A percentile compares a stretch with the other conserved stretches of the same genome.
Conservation (phyloP, 1,140 invertebrate genomes). For the Rhysida immarginata region DNA sequence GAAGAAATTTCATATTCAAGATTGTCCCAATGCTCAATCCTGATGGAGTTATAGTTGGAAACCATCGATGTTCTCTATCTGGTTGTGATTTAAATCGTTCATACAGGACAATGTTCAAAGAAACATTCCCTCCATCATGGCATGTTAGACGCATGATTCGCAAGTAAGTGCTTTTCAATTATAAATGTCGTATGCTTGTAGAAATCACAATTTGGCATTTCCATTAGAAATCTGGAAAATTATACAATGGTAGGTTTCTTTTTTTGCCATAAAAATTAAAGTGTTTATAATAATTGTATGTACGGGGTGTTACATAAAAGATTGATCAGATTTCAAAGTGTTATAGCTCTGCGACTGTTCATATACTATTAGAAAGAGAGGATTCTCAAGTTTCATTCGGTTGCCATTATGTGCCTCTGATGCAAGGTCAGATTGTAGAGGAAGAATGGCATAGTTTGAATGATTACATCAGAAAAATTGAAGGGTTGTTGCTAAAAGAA, state of each 20-base stretch:
- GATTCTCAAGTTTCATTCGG: too few relatives aligned
- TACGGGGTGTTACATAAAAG: too few relatives aligned
- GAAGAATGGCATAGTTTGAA: too few relatives aligned
- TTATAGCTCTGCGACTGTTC: too few relatives aligned
- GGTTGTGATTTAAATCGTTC: slow-evolving; percentile 77
- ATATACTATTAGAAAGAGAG: too few relatives aligned
- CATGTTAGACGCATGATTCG: slow-evolving; percentile 65
- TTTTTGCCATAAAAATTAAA: neutral
- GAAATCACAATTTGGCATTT: neutral
- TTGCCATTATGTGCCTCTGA: too few relatives aligned
- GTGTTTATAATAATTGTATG: neutral
- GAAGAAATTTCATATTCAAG: slow-evolving; percentile 90
- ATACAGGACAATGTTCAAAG: slow-evolving; percentile 60
- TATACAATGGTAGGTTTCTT: too few relatives aligned
- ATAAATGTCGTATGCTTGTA: neutral
- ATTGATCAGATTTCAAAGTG: too few relatives aligned
- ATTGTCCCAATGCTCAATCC: slow-evolving; percentile 89
- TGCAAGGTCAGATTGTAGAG: too few relatives aligned
- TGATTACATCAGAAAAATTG: too few relatives aligned
- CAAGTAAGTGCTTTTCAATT: slow-evolving; percentile 38
- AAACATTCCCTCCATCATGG: slow-evolving; percentile 84
- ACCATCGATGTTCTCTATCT: slow-evolving; percentile 56
- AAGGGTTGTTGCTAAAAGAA: too few relatives aligned
- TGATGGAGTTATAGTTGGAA: slow-evolving; percentile 82
- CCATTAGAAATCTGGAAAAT: too few relatives aligned